Evolutionary conservation across 2,797 vertebrate species (phyloP).

Genomic region (Mormyrops attenuatus): DNA sequence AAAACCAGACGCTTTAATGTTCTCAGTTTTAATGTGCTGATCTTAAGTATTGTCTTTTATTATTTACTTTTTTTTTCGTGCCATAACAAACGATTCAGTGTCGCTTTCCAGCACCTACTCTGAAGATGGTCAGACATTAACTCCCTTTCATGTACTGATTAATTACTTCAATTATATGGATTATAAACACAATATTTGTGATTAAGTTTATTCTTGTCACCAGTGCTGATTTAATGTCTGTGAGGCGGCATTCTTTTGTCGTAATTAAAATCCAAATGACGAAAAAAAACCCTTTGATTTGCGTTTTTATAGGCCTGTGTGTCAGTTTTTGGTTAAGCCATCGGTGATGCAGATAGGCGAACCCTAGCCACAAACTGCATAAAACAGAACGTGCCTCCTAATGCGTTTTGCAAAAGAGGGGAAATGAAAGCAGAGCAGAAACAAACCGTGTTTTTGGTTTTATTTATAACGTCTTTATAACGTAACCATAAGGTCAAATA

Average conservation of each 20-base stretch:
- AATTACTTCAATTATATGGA: conserved; percentile 15
- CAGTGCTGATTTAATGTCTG: neutral
- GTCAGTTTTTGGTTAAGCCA: neutral
- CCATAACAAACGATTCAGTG: neutral
- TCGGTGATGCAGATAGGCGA: neutral
- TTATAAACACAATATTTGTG: conserved; percentile 12
- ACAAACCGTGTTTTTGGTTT: neutral
- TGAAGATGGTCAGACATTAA: neutral
- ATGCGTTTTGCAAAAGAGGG: neutral
- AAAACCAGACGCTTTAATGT: neutral
- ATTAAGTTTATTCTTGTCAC: neutral
- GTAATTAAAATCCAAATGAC: neutral
- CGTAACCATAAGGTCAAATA: neutral
- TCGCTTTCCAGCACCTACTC: neutral
- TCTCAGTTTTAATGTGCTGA: neutral
- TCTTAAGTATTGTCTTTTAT: neutral
- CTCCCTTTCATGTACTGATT: neutral
- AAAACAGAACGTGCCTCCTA: neutral
- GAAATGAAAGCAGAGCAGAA: neutral
- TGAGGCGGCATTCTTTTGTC: neutral
- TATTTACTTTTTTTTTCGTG: neutral
- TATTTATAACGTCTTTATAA: neutral
- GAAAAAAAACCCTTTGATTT: neutral
- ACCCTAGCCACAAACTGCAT: neutral
- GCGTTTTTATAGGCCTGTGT: neutral